phyloP scores from a whole-genome alignment of 2,113 vertebrate species.

The Pogona vitticeps region DNA sequence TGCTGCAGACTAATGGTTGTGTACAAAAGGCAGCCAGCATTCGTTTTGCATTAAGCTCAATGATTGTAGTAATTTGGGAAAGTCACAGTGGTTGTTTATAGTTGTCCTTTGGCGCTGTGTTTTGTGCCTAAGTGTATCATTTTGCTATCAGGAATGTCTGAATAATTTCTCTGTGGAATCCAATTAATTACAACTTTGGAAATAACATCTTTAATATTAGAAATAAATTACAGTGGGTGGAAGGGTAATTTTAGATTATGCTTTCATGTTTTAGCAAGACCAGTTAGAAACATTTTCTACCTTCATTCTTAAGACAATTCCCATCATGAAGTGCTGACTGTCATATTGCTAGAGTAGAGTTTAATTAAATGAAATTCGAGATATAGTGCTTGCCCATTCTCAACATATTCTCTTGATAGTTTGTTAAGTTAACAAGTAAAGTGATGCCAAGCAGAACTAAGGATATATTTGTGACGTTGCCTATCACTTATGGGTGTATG shows the following conservation, averaged over 20 bases:
- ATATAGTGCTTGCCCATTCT: conserved; percentile 72
- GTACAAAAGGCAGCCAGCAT: conserved; percentile 60
- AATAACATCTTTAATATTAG: conserved; percentile 73
- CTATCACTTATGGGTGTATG: conserved; percentile 26
- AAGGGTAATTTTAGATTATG: conserved; percentile 65
- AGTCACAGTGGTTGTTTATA: conserved; percentile 57
- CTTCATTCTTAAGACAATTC: conserved; percentile 71
- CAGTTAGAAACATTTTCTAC: conserved; percentile 67
- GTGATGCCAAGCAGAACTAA: conserved; percentile 64
- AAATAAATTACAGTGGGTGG: conserved; percentile 67
- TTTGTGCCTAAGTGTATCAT: conserved; percentile 61
- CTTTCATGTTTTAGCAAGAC: conserved; percentile 65
- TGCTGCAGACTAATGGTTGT: conserved; percentile 59
- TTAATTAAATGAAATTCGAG: conserved; percentile 78
- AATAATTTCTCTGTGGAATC: conserved; percentile 72
- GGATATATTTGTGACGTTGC: conserved; percentile 47
- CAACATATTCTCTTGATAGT: conserved; percentile 71
- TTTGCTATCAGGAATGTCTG: conserved; percentile 64
- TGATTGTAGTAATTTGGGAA: conserved; percentile 52
- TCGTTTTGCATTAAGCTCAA: conserved; percentile 61
- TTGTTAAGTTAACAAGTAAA: conserved; percentile 73
- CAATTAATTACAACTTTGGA: conserved; percentile 75
- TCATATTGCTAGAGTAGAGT: conserved; percentile 63
- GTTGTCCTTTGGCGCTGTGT: conserved; percentile 57
- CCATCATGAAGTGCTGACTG: conserved; percentile 72